Percentiles rank a stretch among this genome's conserved stretches.
phyloP scores from a whole-genome alignment of 2,113 vertebrate species.

The Scartelaos histophorus region DNA sequence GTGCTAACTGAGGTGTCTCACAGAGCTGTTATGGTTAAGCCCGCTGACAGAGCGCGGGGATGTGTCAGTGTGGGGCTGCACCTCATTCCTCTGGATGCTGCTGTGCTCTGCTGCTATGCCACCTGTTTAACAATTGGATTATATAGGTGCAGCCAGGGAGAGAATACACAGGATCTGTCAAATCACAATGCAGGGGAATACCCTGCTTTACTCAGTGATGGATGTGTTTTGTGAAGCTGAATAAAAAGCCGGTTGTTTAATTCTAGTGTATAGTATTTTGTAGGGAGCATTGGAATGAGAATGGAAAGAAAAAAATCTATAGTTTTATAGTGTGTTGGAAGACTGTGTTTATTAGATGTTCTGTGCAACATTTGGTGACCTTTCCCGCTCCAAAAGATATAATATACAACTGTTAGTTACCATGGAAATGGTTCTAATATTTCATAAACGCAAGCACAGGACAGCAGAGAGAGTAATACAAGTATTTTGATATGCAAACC shows the following conservation, averaged over 20 bases:
- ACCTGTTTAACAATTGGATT: constrained; percentile 8
- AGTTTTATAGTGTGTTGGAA: too few relatives aligned
- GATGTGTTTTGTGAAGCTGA: background rate
- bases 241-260: background rate
- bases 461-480: too few relatives aligned
- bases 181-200: background rate
- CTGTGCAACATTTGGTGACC: too few relatives aligned
- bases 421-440: too few relatives aligned
- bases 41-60: constrained; percentile 20
- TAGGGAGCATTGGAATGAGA: too few relatives aligned
- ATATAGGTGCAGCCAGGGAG: background rate
- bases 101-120: constrained; percentile 1
- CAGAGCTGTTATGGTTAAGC: constrained; percentile 25
- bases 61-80: constrained; percentile 9
- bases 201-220: background rate
- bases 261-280: too few relatives aligned
- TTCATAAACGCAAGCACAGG: too few relatives aligned
- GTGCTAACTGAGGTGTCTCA: constrained; percentile 30
- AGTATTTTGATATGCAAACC: too few relatives aligned
- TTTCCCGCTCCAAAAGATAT: too few relatives aligned
- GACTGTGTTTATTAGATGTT: too few relatives aligned
- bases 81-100: constrained; percentile 2
- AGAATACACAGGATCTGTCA: background rate
- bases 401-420: too few relatives aligned
- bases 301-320: too few relatives aligned